Evolutionary conservation across 2,797 vertebrate species (phyloP), one percentile per base, ranked within the genome.

Genomic region (Periophthalmus magnuspinnatus): DNA sequence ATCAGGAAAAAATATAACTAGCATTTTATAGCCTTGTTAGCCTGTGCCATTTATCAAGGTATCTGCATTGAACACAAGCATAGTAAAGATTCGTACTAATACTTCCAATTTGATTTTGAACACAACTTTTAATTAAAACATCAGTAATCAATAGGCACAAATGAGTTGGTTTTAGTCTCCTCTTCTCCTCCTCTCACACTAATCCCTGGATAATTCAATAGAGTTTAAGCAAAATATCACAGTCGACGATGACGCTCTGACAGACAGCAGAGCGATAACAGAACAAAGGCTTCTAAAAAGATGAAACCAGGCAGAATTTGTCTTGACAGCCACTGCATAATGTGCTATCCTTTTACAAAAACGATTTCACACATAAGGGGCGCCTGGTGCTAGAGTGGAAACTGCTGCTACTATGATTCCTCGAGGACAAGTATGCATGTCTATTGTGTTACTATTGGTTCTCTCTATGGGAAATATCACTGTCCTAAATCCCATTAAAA

Each of bases 321-420:
- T 5, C 21, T 48, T 17, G 62, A 47, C 62, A 28, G 62, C 10
- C 41, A 16, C 38, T 64, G 22, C 13, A 48, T 64, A 47, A 64
- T 28, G 21, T 50, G 41, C 21, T 64, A 64, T 64, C 62, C 13
- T 47, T 63, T 48, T 47, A 48, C 62, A 64, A 47, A 63, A 38
- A 17, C 36, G 41, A 24, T 63, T 47, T 63, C 21, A 38, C 61
- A 45, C 61, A 45, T 45, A 63, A 45, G 38, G 19, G 13, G 57
- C n/a, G 32, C 32, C 58, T 60, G 58, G 14, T 60, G 17, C 22
- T 17, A n/a, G 33, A n/a, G 32, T 36, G 57, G 58, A 17, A 60
- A 60, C 32, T 34, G 58, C 58, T 36, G 28, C 33, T 36, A 60
- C 58, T 60, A 34, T 36, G 58, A 60, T n/a, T 34, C 34, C 58